Evolutionary conservation across 2,113 vertebrate species (phyloP).

Genomic region (Podarcis cretensis): DNA sequence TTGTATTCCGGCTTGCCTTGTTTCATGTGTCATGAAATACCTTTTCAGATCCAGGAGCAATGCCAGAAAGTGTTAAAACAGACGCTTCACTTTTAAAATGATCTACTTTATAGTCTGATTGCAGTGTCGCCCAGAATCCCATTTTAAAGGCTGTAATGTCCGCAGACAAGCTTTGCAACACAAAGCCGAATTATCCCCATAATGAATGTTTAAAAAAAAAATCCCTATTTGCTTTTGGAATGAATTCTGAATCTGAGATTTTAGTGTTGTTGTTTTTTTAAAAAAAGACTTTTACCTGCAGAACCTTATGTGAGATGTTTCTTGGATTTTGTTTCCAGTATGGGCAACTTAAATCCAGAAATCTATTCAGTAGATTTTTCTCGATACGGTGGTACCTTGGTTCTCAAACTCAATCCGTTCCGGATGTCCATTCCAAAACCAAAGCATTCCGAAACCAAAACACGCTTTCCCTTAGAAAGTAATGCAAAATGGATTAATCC

Average conservation of each 20-base stretch:
- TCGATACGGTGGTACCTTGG: too few relatives aligned
- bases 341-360: conserved; percentile 17
- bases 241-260: conserved; percentile 26
- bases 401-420: too few relatives aligned
- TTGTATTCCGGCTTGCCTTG: conserved; percentile 38
- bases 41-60: conserved; percentile 13
- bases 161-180: conserved; percentile 39
- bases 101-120: conserved; percentile 29
- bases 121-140: conserved; percentile 44
- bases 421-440: too few relatives aligned
- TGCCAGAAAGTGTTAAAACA: conserved; percentile 52
- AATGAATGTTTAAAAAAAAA: conserved; percentile 23
- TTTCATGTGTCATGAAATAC: conserved; percentile 47
- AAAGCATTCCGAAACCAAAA: too few relatives aligned
- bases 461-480: too few relatives aligned
- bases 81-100: conserved; percentile 36
- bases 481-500: too few relatives aligned
- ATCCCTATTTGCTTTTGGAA: conserved; percentile 30
- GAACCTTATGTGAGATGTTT: conserved; percentile 35
- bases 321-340: conserved; percentile 21
- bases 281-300: conserved; percentile 31
- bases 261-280: background rate
- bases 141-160: conserved; percentile 43
- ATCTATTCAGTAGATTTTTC: background rate
- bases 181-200: background rate